phyloP scores from a whole-genome alignment of 2,113 vertebrate species.

The Odocoileus hemionus region DNA sequence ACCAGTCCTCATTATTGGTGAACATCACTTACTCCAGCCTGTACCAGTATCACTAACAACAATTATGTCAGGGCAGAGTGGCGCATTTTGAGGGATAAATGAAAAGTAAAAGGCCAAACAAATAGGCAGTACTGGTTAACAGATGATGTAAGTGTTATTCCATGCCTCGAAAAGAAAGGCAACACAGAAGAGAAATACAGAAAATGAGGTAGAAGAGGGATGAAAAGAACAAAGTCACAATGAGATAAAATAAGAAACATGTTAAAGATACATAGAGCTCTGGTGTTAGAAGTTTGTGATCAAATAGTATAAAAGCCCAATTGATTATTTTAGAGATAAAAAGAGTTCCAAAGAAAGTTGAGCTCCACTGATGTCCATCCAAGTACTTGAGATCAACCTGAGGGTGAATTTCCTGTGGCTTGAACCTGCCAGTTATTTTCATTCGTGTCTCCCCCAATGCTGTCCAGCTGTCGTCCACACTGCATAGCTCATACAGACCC shows the following conservation, averaged over 20 bases:
- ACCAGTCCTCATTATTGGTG: background rate
- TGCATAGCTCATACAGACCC: background rate
- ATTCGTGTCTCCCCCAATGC: background rate
- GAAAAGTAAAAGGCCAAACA: background rate
- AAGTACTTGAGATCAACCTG: background rate
- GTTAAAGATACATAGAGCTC: background rate
- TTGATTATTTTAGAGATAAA: background rate
- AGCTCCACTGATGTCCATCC: background rate
- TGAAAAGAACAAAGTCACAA: background rate
- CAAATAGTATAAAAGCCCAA: background rate
- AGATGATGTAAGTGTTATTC: background rate
- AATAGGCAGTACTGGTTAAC: background rate
- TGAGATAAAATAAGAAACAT: background rate
- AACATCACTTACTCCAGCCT: background rate
- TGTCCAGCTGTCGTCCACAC: fast-evolving
- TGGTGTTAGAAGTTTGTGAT: background rate
- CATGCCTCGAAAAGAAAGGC: background rate
- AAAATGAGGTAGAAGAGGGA: background rate
- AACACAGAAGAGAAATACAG: background rate
- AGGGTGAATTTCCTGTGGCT: background rate
- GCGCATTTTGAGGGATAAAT: background rate
- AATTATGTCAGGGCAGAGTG: background rate
- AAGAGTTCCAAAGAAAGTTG: background rate
- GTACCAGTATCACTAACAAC: background rate
- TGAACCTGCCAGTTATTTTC: background rate